A percentile compares a stretch with the other conserved stretches of the same genome.
These are phyloP conservation scores for Trachelus tabidus DNA, from an alignment of 2,888 invertebrate species.

Conservation along the genomic window DNA sequence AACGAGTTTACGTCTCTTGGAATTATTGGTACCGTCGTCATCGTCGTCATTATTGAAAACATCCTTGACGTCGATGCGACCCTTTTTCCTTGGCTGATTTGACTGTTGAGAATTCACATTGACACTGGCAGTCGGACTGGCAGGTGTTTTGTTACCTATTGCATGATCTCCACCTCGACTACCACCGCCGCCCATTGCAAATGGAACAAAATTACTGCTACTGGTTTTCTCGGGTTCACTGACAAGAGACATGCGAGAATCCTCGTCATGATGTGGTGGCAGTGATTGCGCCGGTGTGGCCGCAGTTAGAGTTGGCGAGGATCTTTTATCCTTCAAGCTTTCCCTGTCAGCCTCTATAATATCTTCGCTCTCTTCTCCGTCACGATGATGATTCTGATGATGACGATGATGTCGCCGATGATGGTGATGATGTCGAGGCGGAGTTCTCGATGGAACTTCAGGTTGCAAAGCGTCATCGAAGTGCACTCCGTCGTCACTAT, in stretches of 20 bases:
- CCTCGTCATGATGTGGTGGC: slow-evolving; percentile 55
- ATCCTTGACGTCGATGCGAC: slow-evolving; percentile 78
- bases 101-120: slow-evolving; percentile 46
- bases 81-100: slow-evolving; percentile 74
- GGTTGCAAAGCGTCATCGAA: slow-evolving; percentile 57
- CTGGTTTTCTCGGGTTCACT: slow-evolving; percentile 63
- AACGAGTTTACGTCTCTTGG: slow-evolving; percentile 82
- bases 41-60: slow-evolving; percentile 90
- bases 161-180: slow-evolving; percentile 54
- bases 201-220: slow-evolving; percentile 62
- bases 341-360: slow-evolving; percentile 48
- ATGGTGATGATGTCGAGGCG: slow-evolving; percentile 60
- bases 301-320: slow-evolving; percentile 43
- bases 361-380: slow-evolving; percentile 50
- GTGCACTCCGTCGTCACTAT: slow-evolving; percentile 65
- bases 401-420: slow-evolving; percentile 62
- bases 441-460: slow-evolving; percentile 57
- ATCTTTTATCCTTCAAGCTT: slow-evolving; percentile 49
- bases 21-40: slow-evolving; percentile 68
- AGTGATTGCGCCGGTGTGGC: slow-evolving; percentile 51
- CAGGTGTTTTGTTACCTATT: slow-evolving; percentile 61
- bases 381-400: slow-evolving; percentile 61
- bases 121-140: slow-evolving; percentile 53
- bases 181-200: slow-evolving; percentile 60
- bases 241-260: slow-evolving; percentile 61